Percentiles rank a stretch among this genome's conserved stretches.
phyloP scores from a whole-genome alignment of 2,113 vertebrate species.

The Hypomesus transpacificus region DNA sequence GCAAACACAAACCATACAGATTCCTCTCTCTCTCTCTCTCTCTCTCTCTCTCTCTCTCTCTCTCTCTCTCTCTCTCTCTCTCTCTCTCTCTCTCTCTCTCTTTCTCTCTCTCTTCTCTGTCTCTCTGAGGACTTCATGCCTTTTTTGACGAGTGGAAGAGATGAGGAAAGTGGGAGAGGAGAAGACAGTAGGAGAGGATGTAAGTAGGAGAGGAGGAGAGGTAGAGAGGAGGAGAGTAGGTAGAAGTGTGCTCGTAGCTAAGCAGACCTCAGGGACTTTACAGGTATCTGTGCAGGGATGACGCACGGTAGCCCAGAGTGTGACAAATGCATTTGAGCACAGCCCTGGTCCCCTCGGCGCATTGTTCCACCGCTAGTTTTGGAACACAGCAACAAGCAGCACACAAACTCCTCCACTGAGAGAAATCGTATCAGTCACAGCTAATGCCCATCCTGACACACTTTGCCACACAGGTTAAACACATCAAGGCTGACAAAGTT shows the following conservation, averaged over 20 bases:
- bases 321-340: slow-evolving; percentile 80
- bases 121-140: slow-evolving; percentile 64
- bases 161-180: not conserved
- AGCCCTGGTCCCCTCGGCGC: slow-evolving; percentile 51
- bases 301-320: slow-evolving; percentile 51
- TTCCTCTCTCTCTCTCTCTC: slow-evolving; percentile 7
- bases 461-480: slow-evolving; percentile 57
- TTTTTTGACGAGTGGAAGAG: not conserved
- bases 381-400: slow-evolving; percentile 60
- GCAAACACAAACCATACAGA: slow-evolving; percentile 30
- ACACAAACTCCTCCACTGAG: slow-evolving; percentile 57
- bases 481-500: slow-evolving; percentile 28
- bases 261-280: slow-evolving; percentile 53
- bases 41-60: not conserved
- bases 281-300: slow-evolving; percentile 56
- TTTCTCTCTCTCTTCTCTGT: slow-evolving; percentile 38
- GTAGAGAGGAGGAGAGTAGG: not conserved
- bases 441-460: slow-evolving; percentile 46
- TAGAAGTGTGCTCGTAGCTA: slow-evolving; percentile 45
- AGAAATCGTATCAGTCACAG: slow-evolving; percentile 65
- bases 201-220: not conserved
- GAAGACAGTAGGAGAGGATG: not conserved
- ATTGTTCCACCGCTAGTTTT: slow-evolving; percentile 57
- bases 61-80: slow-evolving; percentile 1
- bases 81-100: not conserved